Evolutionary conservation across 1,140 invertebrate species (phyloP).

Genomic region (Hycleus phaleratus): DNA sequence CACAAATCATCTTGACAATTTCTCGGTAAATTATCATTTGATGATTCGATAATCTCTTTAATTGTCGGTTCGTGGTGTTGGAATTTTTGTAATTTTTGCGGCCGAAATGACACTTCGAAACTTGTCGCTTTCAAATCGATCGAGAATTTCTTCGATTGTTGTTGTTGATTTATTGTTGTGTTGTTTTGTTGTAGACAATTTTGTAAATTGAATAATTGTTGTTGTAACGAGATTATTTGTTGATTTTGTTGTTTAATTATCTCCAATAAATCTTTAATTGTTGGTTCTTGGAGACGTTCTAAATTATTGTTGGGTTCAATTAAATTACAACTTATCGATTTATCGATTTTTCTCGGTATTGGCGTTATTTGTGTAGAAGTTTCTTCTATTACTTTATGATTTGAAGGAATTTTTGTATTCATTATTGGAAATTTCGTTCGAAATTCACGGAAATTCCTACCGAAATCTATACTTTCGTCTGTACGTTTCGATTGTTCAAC

Average conservation of each 20-base stretch:
- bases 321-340: not conserved
- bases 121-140: constrained; percentile 60
- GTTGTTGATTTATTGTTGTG: not conserved
- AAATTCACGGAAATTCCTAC: constrained; percentile 24
- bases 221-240: constrained; percentile 47
- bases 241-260: constrained; percentile 52
- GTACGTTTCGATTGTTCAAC: not conserved
- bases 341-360: not conserved
- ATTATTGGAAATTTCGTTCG: not conserved
- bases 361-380: not conserved
- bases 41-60: constrained; percentile 27
- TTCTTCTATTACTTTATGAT: not conserved
- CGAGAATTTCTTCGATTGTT: constrained; percentile 49
- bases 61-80: constrained; percentile 23
- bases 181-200: not conserved
- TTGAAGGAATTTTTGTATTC: not conserved
- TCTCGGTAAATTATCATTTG: constrained; percentile 6
- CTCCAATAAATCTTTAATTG: constrained; percentile 46
- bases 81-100: constrained; percentile 29
- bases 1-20: constrained; percentile 41
- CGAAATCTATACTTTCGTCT: not conserved
- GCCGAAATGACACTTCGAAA: constrained; percentile 56
- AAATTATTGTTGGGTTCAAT: not conserved
- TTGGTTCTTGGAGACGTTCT: constrained; percentile 39
- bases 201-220: constrained; percentile 34